Percentiles rank a stretch among this genome's conserved stretches.
These are phyloP conservation scores for Polyommatus iphigenia DNA, from an alignment of 2,888 invertebrate species.

Conservation along the genomic window DNA sequence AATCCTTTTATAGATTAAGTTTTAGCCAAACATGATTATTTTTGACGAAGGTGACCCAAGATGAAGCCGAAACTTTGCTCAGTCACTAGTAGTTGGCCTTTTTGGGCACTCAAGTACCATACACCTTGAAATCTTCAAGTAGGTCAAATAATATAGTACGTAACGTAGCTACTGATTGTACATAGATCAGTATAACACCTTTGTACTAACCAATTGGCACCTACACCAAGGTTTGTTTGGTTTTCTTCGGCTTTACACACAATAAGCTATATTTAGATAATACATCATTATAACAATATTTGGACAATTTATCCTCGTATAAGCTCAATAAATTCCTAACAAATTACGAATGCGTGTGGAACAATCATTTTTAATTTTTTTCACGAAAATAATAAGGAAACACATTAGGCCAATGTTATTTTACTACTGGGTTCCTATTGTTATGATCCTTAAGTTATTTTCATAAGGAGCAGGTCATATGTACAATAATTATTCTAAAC, in stretches of 20 bases:
- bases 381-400: not conserved
- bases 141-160: not conserved
- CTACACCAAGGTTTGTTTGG: conserved; percentile 27
- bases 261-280: conserved; percentile 14
- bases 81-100: not conserved
- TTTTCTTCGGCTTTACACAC: not conserved
- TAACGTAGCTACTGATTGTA: not conserved
- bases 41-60: too few species aligned
- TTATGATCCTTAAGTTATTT: too few species aligned
- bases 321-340: not conserved
- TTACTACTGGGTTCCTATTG: too few species aligned
- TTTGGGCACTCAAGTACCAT: not conserved
- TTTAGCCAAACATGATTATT: too few species aligned
- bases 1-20: not conserved
- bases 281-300: conserved; percentile 15
- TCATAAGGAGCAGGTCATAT: too few species aligned
- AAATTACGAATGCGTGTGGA: not conserved
- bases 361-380: not conserved
- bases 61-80: not conserved
- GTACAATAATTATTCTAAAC: too few species aligned
- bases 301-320: not conserved
- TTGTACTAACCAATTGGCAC: conserved; percentile 5
- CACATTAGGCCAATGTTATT: too few species aligned
- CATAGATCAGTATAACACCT: conserved; percentile 9
- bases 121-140: not conserved